Evolutionary conservation across 2,888 invertebrate species (phyloP).

Genomic region (Globia sparganii): DNA sequence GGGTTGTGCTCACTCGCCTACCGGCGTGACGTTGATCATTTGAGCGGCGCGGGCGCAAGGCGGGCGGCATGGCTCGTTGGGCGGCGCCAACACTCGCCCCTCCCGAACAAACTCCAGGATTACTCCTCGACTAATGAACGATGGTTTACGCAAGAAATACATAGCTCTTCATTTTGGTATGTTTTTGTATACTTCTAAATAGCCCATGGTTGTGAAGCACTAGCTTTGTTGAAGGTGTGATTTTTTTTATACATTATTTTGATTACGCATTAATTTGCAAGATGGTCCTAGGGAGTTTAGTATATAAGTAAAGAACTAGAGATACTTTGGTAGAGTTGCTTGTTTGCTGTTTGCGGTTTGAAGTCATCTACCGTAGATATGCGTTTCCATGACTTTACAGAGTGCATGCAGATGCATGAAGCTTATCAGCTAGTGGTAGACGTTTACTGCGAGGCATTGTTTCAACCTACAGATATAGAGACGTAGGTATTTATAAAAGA

Average conservation of each 20-base stretch:
- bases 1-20: slow-evolving; percentile 66
- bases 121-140: slow-evolving; percentile 77
- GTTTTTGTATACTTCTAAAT: slow-evolving; percentile 56
- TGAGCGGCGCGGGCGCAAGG: slow-evolving; percentile 81
- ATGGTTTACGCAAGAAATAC: slow-evolving; percentile 67
- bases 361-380: not conserved
- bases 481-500: not conserved
- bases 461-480: not conserved
- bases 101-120: slow-evolving; percentile 78
- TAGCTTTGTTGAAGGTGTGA: slow-evolving; percentile 2
- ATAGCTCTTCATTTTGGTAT: slow-evolving; percentile 56
- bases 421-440: not conserved
- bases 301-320: not conserved
- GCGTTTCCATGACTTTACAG: not conserved
- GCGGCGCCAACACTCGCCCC: slow-evolving; percentile 85
- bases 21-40: slow-evolving; percentile 78
- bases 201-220: slow-evolving; percentile 56
- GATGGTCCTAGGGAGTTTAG: not conserved
- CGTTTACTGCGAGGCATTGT: not conserved
- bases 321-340: not conserved
- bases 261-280: not conserved
- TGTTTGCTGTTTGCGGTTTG: not conserved
- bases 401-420: too few relatives aligned
- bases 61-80: slow-evolving; percentile 83
- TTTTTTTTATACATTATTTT: not conserved